phyloP scores from a whole-genome alignment of 2,797 vertebrate species.

The Semaprochilodus insignis region DNA sequence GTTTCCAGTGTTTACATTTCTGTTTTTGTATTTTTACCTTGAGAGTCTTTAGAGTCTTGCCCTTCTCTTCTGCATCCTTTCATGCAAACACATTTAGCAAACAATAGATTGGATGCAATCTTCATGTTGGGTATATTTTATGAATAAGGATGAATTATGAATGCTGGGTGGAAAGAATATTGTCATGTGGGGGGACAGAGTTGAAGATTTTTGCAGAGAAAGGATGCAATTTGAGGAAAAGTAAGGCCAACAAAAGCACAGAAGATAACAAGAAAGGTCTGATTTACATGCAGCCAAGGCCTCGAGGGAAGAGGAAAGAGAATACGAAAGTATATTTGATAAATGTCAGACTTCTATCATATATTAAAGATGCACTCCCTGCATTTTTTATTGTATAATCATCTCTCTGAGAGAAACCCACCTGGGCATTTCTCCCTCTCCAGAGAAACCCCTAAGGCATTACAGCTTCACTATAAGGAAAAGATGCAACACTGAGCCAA shows the following conservation, averaged over 20 bases:
- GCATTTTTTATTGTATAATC: slow-evolving; percentile 63
- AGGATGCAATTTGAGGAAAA: slow-evolving; percentile 6
- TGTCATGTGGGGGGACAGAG: slow-evolving; percentile 63
- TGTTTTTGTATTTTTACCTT: too few species aligned
- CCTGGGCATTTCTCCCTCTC: slow-evolving; percentile 10
- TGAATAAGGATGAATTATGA: slow-evolving; percentile 69
- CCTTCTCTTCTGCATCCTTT: slow-evolving; percentile 64
- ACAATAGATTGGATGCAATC: slow-evolving; percentile 73
- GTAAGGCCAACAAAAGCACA: neutral
- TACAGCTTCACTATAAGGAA: too few species aligned
- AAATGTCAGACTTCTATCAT: slow-evolving; percentile 63
- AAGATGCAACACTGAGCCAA: too few species aligned
- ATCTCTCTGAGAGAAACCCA: slow-evolving; percentile 62
- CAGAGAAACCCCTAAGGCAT: slow-evolving; percentile 39
- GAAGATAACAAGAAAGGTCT: neutral
- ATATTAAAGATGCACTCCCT: slow-evolving; percentile 61
- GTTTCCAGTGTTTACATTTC: too few species aligned
- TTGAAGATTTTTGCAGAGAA: slow-evolving; percentile 39
- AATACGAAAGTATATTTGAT: slow-evolving; percentile 7
- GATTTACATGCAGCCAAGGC: slow-evolving; percentile 9
- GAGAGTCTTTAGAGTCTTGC: too few species aligned
- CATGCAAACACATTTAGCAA: slow-evolving; percentile 67
- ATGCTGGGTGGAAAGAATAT: slow-evolving; percentile 68
- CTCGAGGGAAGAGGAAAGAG: slow-evolving; percentile 43
- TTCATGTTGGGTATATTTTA: slow-evolving; percentile 63